Base-by-base conservation (phyloP, 2,113 vertebrate genomes). In the Gallinago jamesoni region DNA sequence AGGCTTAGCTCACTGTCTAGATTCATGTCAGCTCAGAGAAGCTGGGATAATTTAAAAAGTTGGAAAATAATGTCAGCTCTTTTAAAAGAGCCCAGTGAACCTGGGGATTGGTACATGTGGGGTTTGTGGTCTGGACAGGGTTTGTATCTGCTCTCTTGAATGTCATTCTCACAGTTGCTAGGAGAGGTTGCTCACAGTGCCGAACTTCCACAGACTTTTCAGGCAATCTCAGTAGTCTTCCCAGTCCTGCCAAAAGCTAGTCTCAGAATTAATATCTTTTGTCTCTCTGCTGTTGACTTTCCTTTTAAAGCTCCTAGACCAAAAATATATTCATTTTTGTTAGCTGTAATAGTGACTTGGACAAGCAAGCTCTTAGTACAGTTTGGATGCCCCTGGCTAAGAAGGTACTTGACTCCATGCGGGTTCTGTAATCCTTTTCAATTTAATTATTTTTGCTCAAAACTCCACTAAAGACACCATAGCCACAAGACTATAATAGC, bases 1-100 rank as follows among this genome's bases (percentile, higher is more conserved):
- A 96, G 28, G 72, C 78, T 96, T 94, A 96, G 91, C 81, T 94
- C 91, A 53, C 78, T 93, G 87, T 95, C 93, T 93, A 93, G 83
- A 94, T 96, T 97, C 96, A 93, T 96, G 94, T 96, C 90, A 84
- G 79, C 78, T 84, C 77, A 94, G 94, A 96, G 62, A 94, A 93
- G 21, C 82, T 90, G 80, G 79, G 76, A 75, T 96, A 95, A 96
- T 92, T 94, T 77, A 77, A 94, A 97, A 96, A 89, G 72, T 60
- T 97, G 96, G 68, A 95, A 97, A 96, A 95, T 80, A 94, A 91
- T 75, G 68, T 93, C 83, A 97, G 53, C 79, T 93, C 50, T 92
- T 93, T 96, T 95, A 81, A 95, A 82, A 90, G 83, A 95, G 48
- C 90, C 83, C 88, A 86, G 55, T 86, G 90, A 94, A 88, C 83